These are phyloP conservation scores for Heliopora coerulea DNA, from an alignment of 92 coral and sea anemone genomes.

Conservation along the genomic window DNA sequence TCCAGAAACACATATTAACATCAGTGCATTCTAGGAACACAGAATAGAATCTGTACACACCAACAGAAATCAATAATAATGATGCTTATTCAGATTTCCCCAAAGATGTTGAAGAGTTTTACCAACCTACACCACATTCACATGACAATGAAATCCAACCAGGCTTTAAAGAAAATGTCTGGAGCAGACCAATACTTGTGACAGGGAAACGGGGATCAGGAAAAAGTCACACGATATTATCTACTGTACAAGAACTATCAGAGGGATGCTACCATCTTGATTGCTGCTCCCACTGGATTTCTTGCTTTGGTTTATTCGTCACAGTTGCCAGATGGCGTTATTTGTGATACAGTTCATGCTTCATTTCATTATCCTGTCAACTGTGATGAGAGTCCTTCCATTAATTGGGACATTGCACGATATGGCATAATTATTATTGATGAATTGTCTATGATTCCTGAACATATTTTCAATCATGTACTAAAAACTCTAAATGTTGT, in stretches of 20 bases:
- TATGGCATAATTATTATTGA: conserved; percentile 26
- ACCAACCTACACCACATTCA: too few species aligned
- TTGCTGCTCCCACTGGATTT: conserved; percentile 3
- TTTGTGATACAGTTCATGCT: conserved; percentile 11
- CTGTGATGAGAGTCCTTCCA: neutral
- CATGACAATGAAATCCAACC: too few species aligned
- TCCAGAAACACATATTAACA: neutral
- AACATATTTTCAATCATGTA: neutral
- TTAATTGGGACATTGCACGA: neutral
- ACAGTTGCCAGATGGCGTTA: neutral
- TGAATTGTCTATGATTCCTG: conserved; percentile 31
- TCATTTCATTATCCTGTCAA: conserved; percentile 22
- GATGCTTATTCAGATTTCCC: neutral
- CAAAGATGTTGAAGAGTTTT: neutral
- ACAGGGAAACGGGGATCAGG: conserved; percentile 22
- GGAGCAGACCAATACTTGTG: conserved; percentile 15
- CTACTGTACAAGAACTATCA: neutral
- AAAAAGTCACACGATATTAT: neutral
- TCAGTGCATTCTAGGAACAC: neutral
- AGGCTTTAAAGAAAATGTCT: neutral
- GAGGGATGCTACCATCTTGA: neutral
- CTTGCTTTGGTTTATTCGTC: neutral
- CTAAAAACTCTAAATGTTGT: neutral
- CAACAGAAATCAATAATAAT: too few species aligned
- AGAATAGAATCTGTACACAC: too few species aligned